Conservation (phyloP, 2,888 invertebrate genomes). For the Perizoma flavofasciatum region DNA sequence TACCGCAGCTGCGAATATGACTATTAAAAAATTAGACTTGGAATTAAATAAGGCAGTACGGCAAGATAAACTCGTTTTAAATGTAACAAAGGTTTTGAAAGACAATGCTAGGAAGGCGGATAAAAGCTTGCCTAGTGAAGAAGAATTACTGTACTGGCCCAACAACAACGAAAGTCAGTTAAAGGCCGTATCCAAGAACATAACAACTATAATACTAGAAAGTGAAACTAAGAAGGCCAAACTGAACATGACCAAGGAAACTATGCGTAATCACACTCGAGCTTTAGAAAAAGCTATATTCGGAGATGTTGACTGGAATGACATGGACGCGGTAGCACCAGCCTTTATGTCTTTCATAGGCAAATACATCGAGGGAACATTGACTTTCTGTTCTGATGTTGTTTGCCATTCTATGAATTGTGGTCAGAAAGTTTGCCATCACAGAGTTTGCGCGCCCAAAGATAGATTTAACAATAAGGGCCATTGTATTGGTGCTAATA, state of each 20-base stretch:
- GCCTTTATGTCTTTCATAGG: constrained; percentile 73
- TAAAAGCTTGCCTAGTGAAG: constrained; percentile 51
- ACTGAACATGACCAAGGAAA: constrained; percentile 62
- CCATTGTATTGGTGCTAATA: constrained; percentile 66
- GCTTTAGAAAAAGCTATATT: constrained; percentile 71
- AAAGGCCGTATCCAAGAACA: constrained; percentile 51
- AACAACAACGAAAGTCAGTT: constrained; percentile 32
- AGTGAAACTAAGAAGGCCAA: constrained; percentile 66
- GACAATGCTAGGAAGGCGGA: constrained; percentile 48
- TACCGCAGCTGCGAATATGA: constrained; percentile 14
- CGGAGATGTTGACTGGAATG: constrained; percentile 72
- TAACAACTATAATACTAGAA: constrained; percentile 64
- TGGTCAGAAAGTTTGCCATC: constrained; percentile 61
- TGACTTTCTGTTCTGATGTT: constrained; percentile 71
- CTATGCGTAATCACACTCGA: constrained; percentile 58
- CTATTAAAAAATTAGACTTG: constrained; percentile 15
- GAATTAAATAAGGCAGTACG: constrained; percentile 11
- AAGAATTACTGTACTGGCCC: constrained; percentile 72
- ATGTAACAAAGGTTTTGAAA: constrained; percentile 34
- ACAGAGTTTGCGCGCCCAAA: constrained; percentile 64
- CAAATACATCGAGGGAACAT: constrained; percentile 70
- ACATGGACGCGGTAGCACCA: constrained; percentile 68
- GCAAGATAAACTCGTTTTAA: constrained; percentile 9
- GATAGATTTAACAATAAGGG: constrained; percentile 68
- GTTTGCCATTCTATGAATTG: constrained; percentile 77